Conservation (phyloP, 2,888 invertebrate species). For the Parnassius mnemosyne region DNA sequence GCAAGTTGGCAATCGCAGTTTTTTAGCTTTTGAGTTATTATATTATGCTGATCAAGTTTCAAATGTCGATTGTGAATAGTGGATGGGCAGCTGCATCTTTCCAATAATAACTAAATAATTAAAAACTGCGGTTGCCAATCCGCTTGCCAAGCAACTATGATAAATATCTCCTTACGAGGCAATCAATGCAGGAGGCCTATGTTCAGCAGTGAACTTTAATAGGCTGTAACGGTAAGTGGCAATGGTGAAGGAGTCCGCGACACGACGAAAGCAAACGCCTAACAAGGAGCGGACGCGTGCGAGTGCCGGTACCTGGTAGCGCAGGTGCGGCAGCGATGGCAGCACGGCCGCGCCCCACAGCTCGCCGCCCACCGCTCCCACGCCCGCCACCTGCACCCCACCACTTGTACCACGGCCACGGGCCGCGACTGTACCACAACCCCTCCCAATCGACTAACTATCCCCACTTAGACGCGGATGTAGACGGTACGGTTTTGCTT, state of each 20-base stretch:
- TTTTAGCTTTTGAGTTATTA: no score
- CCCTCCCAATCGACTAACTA: background rate
- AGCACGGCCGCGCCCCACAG: conserved; percentile 64
- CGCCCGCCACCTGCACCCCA: conserved; percentile 42
- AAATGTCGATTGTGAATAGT: background rate
- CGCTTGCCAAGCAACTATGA: no score
- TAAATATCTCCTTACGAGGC: no score
- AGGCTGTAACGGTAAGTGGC: no score
- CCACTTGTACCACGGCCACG: conserved; percentile 23
- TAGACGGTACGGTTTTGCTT: no score
- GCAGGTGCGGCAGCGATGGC: conserved; percentile 57
- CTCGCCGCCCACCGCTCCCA: conserved; percentile 47
- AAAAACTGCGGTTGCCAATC: no score
- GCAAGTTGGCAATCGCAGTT: no score
- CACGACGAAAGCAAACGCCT: background rate
- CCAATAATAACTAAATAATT: no score
- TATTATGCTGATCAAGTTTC: conserved; percentile 9
- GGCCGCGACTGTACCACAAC: conserved; percentile 16
- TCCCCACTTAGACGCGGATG: background rate
- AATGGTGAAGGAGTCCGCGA: no score
- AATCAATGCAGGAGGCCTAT: no score
- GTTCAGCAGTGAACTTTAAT: no score
- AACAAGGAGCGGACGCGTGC: background rate
- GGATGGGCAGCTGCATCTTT: background rate
- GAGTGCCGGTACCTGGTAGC: conserved; percentile 58